phyloP scores from a whole-genome alignment of 2,888 invertebrate genomes.

The Synergus laeviventris region DNA sequence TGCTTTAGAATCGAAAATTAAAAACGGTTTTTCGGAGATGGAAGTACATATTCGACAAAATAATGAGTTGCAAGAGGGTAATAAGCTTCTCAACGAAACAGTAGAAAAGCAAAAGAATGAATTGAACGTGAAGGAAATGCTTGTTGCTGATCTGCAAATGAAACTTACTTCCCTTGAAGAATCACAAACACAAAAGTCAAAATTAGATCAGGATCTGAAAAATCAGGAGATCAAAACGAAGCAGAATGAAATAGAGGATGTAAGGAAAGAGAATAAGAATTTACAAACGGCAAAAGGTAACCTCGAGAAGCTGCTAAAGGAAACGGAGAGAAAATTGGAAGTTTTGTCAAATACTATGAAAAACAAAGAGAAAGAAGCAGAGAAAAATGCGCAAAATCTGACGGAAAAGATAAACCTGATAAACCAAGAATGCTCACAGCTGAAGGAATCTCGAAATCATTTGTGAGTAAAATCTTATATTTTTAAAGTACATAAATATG shows the following conservation, averaged over 20 bases:
- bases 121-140: slow-evolving; percentile 76
- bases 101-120: slow-evolving; percentile 77
- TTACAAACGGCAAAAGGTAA: slow-evolving; percentile 74
- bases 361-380: slow-evolving; percentile 62
- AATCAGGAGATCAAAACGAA: slow-evolving; percentile 64
- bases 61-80: slow-evolving; percentile 71
- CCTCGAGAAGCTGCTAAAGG: slow-evolving; percentile 77
- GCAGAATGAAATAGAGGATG: slow-evolving; percentile 59
- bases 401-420: slow-evolving; percentile 64
- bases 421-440: slow-evolving; percentile 58
- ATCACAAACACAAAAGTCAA: slow-evolving; percentile 74
- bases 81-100: slow-evolving; percentile 67
- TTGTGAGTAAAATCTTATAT: slow-evolving; percentile 58
- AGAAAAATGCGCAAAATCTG: slow-evolving; percentile 60
- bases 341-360: slow-evolving; percentile 57
- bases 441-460: slow-evolving; percentile 62
- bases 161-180: slow-evolving; percentile 76
- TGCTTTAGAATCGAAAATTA: slow-evolving; percentile 53
- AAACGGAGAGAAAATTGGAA: slow-evolving; percentile 65
- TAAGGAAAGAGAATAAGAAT: slow-evolving; percentile 60
- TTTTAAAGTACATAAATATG: not conserved
- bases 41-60: slow-evolving; percentile 47
- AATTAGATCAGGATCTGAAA: slow-evolving; percentile 56
- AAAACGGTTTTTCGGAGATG: slow-evolving; percentile 51
- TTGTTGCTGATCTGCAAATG: slow-evolving; percentile 77